Conservation (phyloP, 1,140 invertebrate species). For the Littorina saxatilis region DNA sequence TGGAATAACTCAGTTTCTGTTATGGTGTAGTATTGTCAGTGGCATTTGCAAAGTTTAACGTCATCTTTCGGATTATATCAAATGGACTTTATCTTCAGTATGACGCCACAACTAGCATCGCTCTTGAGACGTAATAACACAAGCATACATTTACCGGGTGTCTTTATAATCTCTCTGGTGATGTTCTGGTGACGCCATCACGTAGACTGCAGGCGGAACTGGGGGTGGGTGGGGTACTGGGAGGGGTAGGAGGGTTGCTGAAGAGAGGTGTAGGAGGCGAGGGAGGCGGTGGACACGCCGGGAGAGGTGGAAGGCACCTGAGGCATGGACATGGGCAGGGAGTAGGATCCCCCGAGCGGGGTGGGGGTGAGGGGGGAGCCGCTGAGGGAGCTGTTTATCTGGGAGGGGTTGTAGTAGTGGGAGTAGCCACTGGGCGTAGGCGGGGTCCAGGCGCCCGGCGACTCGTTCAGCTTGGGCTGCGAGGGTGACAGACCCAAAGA, state of each 20-base stretch:
- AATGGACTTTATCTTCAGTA: too few relatives aligned
- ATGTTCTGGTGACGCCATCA: too few relatives aligned
- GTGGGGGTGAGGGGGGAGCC: slow-evolving; percentile 35
- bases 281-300: slow-evolving; percentile 9
- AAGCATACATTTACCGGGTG: too few relatives aligned
- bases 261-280: slow-evolving; percentile 37
- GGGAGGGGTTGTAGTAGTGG: slow-evolving; percentile 54
- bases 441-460: not conserved
- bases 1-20: too few relatives aligned
- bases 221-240: slow-evolving; percentile 45
- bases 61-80: too few relatives aligned
- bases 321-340: slow-evolving; percentile 41
- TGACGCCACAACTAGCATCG: too few relatives aligned
- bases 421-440: slow-evolving; percentile 30
- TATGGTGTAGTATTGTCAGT: too few relatives aligned
- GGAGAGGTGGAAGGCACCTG: slow-evolving; percentile 48
- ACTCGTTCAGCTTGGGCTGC: not conserved
- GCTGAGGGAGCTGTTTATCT: slow-evolving; percentile 55
- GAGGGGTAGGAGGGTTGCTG: slow-evolving; percentile 59
- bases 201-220: not conserved
- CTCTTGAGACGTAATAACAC: too few relatives aligned
- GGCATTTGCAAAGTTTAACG: too few relatives aligned
- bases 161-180: too few relatives aligned
- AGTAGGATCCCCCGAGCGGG: slow-evolving; percentile 48
- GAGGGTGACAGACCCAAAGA: not conserved